A percentile compares a stretch with the other conserved stretches of the same genome.
Evolutionary conservation across 2,888 invertebrate genomes (phyloP).

Genomic region (Podabrus alpinus): DNA sequence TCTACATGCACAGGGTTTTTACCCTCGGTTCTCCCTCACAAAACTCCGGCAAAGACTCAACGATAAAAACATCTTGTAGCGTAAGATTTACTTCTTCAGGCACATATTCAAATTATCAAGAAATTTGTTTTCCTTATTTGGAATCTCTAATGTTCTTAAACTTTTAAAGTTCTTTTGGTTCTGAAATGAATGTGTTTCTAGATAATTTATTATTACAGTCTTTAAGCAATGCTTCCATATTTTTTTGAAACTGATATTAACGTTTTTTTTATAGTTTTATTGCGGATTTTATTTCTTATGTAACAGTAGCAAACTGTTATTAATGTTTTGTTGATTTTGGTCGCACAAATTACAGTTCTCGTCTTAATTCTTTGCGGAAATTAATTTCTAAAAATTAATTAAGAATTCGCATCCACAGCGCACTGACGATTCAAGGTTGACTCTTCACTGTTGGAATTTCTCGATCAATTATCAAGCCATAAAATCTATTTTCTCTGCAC

Average conservation of each 20-base stretch:
- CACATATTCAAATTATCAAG: slow-evolving; percentile 61
- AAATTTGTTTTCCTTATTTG: slow-evolving; percentile 58
- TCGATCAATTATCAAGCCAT: background rate
- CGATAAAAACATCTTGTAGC: slow-evolving; percentile 60
- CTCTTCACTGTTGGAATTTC: background rate
- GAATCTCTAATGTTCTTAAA: slow-evolving; percentile 50
- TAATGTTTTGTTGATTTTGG: background rate
- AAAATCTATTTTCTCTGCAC: background rate
- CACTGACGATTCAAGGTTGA: too few relatives aligned
- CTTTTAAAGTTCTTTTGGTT: slow-evolving; percentile 40
- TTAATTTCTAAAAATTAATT: background rate
- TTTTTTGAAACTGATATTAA: slow-evolving; percentile 3
- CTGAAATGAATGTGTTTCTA: slow-evolving; percentile 42
- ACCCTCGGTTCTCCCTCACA: slow-evolving; percentile 51
- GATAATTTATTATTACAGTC: slow-evolving; percentile 31
- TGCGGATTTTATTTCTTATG: background rate
- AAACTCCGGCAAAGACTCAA: slow-evolving; percentile 52
- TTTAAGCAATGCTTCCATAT: slow-evolving; percentile 14
- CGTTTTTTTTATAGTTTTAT: slow-evolving; percentile 1
- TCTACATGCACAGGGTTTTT: slow-evolving; percentile 57
- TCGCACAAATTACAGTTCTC: background rate
- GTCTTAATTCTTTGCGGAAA: background rate
- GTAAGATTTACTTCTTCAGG: slow-evolving; percentile 57
- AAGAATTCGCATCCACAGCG: background rate
- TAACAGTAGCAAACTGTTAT: background rate